These are phyloP conservation scores for Heliocidaris erythrogramma DNA, from an alignment of 35 echinoderm and acorn worm genomes.

Conservation along the genomic window DNA sequence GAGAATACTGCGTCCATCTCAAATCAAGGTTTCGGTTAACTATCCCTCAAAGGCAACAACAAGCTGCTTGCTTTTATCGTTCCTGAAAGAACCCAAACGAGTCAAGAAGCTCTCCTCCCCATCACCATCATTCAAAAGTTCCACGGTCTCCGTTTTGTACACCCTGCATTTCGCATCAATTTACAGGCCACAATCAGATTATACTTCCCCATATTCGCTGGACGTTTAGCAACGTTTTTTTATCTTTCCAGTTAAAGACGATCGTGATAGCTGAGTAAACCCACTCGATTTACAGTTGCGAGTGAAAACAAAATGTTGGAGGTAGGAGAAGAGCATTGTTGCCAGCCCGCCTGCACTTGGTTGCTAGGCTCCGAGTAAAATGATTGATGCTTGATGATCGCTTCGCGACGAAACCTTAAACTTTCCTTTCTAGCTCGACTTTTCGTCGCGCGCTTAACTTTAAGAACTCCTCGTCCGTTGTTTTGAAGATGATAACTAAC, in stretches of 20 bases:
- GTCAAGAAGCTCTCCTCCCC: background rate
- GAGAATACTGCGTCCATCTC: background rate
- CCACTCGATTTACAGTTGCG: background rate
- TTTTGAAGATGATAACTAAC: background rate
- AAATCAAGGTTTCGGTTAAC: background rate
- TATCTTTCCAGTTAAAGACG: constrained; percentile 18
- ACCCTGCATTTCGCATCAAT: constrained; percentile 1
- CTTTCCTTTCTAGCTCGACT: background rate
- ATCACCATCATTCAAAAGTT: constrained; percentile 23
- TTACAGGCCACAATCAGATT: constrained; percentile 7
- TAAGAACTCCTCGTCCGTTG: background rate
- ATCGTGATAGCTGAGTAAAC: constrained; percentile 19
- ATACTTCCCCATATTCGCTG: background rate
- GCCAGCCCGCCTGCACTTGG: background rate
- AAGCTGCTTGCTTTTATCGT: constrained; percentile 18
- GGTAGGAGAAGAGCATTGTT: constrained; percentile 5
- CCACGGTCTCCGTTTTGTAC: background rate
- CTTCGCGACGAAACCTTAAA: constrained; percentile 1
- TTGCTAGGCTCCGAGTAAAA: constrained; percentile 27
- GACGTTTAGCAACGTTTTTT: background rate
- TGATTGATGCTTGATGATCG: constrained; percentile 47
- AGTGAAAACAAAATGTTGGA: background rate
- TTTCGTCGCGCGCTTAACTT: background rate
- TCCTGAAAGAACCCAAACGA: background rate
- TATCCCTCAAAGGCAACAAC: background rate